Evolutionary conservation across 2,888 invertebrate species (phyloP).

Genomic region (Pristionchus mayeri): DNA sequence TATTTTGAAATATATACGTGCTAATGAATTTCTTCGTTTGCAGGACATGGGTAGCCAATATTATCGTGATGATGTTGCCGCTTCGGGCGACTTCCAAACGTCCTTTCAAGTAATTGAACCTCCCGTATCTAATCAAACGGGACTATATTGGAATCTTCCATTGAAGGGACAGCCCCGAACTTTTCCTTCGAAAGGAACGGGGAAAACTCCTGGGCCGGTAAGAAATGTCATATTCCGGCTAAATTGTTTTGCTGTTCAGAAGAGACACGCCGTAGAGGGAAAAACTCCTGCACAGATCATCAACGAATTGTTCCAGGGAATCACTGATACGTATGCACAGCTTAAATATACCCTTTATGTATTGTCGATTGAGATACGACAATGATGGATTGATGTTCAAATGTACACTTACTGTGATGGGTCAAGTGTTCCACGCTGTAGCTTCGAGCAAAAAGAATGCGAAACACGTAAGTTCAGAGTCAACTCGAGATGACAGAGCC

Average conservation of each 20-base stretch:
- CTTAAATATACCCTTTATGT: background rate
- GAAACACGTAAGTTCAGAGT: conserved; percentile 29
- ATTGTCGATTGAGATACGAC: background rate
- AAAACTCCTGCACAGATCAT: conserved; percentile 32
- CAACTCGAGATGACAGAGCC: too few relatives aligned
- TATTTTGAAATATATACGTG: background rate
- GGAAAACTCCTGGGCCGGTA: background rate
- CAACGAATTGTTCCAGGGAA: conserved; percentile 39
- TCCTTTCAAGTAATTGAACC: background rate
- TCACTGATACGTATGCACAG: background rate
- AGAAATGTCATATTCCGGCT: too few relatives aligned
- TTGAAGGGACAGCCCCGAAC: background rate
- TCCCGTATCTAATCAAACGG: background rate
- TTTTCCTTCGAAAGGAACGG: background rate
- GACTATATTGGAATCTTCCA: background rate
- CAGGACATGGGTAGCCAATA: conserved; percentile 10
- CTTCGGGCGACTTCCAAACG: background rate
- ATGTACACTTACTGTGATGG: conserved; percentile 10
- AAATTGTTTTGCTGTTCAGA: background rate
- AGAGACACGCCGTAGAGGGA: background rate
- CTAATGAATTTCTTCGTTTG: background rate
- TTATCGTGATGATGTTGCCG: background rate
- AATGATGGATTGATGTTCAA: conserved; percentile 21
- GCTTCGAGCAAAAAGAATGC: conserved; percentile 34
- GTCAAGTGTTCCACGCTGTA: background rate